Percentiles rank a stretch among this genome's conserved stretches.
Conservation (phyloP, 2,888 invertebrate species). For the Noctua comes region DNA sequence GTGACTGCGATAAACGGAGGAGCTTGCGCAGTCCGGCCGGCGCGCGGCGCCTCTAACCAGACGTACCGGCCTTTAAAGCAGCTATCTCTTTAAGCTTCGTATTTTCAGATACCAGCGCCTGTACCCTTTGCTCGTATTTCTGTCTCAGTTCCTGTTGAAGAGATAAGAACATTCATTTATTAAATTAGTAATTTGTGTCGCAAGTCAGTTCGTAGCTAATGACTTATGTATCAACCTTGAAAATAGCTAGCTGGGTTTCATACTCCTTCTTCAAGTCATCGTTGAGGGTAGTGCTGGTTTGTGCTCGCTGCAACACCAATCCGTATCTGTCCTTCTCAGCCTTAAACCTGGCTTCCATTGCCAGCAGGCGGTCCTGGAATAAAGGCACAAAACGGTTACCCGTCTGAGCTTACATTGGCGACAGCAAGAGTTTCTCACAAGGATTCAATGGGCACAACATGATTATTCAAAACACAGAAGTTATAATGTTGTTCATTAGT, state of each 20-base stretch:
- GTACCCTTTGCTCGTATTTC: constrained; percentile 92
- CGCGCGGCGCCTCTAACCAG: constrained; percentile 23
- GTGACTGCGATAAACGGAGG: neutral
- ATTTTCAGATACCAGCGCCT: constrained; percentile 89
- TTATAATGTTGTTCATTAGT: no score
- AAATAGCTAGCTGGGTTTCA: constrained; percentile 93
- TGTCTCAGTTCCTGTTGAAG: constrained; percentile 90
- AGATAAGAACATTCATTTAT: neutral
- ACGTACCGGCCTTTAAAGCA: constrained; percentile 39
- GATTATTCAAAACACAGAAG: neutral
- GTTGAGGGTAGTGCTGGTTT: constrained; percentile 93
- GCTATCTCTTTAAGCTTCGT: constrained; percentile 78
- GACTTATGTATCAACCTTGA: constrained; percentile 88
- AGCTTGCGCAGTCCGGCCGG: neutral
- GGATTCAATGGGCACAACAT: neutral
- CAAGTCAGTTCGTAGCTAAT: neutral
- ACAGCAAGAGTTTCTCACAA: neutral
- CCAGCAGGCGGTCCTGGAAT: constrained; percentile 91
- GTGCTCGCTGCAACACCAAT: constrained; percentile 92
- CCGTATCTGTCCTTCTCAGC: constrained; percentile 93
- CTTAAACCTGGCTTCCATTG: constrained; percentile 92
- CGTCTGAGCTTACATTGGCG: neutral
- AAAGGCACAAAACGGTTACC: neutral
- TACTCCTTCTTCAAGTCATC: constrained; percentile 94
- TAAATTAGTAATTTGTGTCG: neutral